Evolutionary conservation across 2,797 vertebrate genomes (phyloP).

Genomic region (Philypnodon macrostomus): DNA sequence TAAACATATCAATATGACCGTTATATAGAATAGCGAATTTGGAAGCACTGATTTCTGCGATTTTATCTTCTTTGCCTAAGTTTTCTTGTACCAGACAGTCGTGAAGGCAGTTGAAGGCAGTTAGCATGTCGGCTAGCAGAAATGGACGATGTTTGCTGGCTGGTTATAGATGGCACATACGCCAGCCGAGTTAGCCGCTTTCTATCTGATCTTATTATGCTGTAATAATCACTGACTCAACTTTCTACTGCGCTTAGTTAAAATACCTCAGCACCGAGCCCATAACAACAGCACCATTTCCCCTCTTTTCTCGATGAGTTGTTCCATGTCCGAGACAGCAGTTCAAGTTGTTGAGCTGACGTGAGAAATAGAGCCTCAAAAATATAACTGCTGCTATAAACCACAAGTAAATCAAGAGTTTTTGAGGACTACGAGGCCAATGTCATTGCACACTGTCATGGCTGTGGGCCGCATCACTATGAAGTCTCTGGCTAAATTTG

Average conservation of each 20-base stretch:
- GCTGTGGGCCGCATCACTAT: conserved; percentile 62
- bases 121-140: conserved; percentile 65
- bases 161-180: conserved; percentile 42
- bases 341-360: conserved; percentile 59
- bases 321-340: conserved; percentile 24
- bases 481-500: conserved; percentile 65
- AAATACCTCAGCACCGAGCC: conserved; percentile 3
- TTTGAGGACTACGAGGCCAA: conserved; percentile 35
- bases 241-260: conserved; percentile 17
- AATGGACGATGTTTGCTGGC: conserved; percentile 51
- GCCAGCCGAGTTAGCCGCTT: conserved; percentile 50
- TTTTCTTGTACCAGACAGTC: conserved; percentile 60
- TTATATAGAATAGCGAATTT: neutral
- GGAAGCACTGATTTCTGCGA: conserved; percentile 9
- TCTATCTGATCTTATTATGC: conserved; percentile 6
- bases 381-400: conserved; percentile 1
- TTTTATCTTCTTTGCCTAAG: conserved; percentile 46
- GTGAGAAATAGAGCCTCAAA: conserved; percentile 22
- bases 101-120: conserved; percentile 31
- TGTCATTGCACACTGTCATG: conserved; percentile 43
- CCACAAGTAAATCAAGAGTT: conserved; percentile 14
- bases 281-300: conserved; percentile 4
- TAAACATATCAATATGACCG: neutral
- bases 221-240: conserved; percentile 22
- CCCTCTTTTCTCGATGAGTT: conserved; percentile 37